Base-by-base conservation (phyloP, 2,113 vertebrate genomes). In the Ophthalmolycus amberensis region DNA sequence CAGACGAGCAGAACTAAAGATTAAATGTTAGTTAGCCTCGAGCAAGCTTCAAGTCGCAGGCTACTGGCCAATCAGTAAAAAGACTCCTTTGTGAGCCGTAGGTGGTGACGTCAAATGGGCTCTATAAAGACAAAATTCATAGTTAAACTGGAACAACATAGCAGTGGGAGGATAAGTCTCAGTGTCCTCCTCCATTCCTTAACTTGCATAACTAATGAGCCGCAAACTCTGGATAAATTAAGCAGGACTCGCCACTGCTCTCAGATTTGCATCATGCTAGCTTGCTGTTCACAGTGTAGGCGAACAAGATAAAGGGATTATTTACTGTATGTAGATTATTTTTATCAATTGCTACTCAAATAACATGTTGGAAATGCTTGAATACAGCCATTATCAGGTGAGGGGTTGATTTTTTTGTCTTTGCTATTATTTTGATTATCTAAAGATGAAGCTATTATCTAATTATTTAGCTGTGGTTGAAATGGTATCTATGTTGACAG, bases 351-450 rank as follows among this genome's bases (percentile, higher is more conserved):
- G 75, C n/a, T 83, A 93, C 88, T 77, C 34, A 88, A 79, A 69
- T 74, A 75, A 93, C 71, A 98, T 98, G 97, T 93, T 99, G 97
- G 97, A 98, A 95, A 99, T 99, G 98, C 96, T 99, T 93, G 98
- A 99, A 91, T 99, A 97, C 95, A 97, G 95, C 90, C 97, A 97
- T 92, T 99, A 97, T 90, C 97, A 99, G 98, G 98, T 99, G 93
- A 97, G 95, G 29, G 11, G 27, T 62, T 79, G 4, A 18, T 46
- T 54, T 80, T 64, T 72, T 65, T 54, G 15, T 69, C 9, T 44
- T 75, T 29, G 56, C 25, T 14, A 6, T 58, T 27, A 27, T 59
- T 15, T 12, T 29, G 25, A 59, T 2, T 25, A 25, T 22, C 54
- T 48, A 12, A 20, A 22, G 2, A 12, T 20, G 1, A 22, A 11